These are phyloP conservation scores for Eustalomyia histrio DNA, from an alignment of 2,888 invertebrate species.

Conservation along the genomic window DNA sequence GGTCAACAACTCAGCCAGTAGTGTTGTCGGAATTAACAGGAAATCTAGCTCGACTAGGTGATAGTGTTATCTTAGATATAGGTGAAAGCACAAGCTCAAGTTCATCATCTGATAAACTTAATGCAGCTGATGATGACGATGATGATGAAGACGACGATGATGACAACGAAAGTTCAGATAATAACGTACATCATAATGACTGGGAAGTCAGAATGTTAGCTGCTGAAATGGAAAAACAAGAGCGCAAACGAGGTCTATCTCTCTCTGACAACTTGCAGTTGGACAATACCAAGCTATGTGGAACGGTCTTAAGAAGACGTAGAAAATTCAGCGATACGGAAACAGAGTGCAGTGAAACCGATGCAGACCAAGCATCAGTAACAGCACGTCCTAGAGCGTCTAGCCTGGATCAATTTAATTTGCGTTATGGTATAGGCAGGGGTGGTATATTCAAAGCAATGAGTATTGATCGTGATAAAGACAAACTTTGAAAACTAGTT, in stretches of 20 bases:
- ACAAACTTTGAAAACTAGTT: constrained; percentile 77
- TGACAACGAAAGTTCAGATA: constrained; percentile 66
- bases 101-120: constrained; percentile 75
- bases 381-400: constrained; percentile 76
- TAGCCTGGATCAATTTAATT: constrained; percentile 78
- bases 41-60: constrained; percentile 79
- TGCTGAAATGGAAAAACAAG: constrained; percentile 84
- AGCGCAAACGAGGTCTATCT: constrained; percentile 76
- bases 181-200: constrained; percentile 80
- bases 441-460: constrained; percentile 78
- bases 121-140: constrained; percentile 71
- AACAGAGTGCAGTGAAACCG: constrained; percentile 77
- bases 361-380: constrained; percentile 68
- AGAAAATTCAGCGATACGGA: constrained; percentile 78
- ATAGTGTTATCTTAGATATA: constrained; percentile 78
- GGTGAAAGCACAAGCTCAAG: constrained; percentile 77
- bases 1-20: constrained; percentile 64
- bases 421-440: constrained; percentile 73
- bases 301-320: constrained; percentile 72
- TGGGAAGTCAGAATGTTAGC: constrained; percentile 91
- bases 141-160: constrained; percentile 71
- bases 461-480: constrained; percentile 79
- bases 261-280: constrained; percentile 72
- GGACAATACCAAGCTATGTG: constrained; percentile 71
- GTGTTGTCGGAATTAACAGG: constrained; percentile 77